Conservation (phyloP, 1,140 invertebrate genomes). For the Philopotamus ludificatus region DNA sequence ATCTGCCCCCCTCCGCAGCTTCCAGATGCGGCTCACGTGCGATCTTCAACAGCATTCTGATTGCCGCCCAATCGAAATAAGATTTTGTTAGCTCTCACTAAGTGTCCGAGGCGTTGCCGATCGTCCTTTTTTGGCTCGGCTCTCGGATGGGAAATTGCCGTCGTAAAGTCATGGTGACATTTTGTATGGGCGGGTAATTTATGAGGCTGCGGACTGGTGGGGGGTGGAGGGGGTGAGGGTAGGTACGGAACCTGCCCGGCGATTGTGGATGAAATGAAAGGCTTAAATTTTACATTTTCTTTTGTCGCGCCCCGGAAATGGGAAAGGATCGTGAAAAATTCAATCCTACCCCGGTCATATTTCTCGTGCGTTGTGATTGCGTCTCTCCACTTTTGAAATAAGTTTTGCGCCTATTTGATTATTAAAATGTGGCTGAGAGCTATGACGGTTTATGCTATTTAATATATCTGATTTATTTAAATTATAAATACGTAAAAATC, state of each 20-base stretch:
- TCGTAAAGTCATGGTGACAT: slow-evolving; percentile 37
- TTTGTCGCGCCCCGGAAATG: not conserved
- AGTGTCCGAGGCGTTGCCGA: slow-evolving; percentile 39
- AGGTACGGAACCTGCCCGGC: no score
- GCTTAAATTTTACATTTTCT: not conserved
- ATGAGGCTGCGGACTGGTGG: slow-evolving; percentile 2
- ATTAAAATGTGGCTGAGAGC: no score
- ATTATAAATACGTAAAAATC: no score
- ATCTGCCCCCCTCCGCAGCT: slow-evolving; percentile 29
- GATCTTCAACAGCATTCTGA: slow-evolving; percentile 56
- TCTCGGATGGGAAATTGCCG: slow-evolving; percentile 36
- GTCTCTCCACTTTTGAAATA: no score
- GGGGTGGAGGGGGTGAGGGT: no score
- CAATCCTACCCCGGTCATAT: not conserved
- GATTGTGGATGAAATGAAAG: not conserved
- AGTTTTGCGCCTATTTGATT: no score
- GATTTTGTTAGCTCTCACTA: slow-evolving; percentile 55
- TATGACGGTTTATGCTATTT: no score
- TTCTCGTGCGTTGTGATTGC: not conserved
- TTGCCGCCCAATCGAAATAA: slow-evolving; percentile 58
- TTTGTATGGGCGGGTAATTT: slow-evolving; percentile 38
- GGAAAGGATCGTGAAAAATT: not conserved
- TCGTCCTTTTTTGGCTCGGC: slow-evolving; percentile 36
- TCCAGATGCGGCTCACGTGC: slow-evolving; percentile 54
- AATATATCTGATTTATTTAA: no score